phyloP scores from a whole-genome alignment of 1,140 invertebrate genomes.

The Prorops nasuta region DNA sequence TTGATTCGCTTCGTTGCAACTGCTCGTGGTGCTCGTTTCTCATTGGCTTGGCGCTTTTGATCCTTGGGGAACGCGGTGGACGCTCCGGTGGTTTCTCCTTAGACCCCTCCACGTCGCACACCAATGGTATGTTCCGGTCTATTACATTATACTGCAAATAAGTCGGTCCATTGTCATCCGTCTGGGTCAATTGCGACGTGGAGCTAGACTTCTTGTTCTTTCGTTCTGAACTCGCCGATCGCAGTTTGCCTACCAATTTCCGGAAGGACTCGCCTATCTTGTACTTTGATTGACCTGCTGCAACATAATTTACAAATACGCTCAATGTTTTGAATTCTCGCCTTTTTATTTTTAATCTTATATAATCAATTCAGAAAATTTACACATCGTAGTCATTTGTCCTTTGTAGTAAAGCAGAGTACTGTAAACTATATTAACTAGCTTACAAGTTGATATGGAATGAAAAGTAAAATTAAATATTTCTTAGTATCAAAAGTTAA shows the following conservation, averaged over 20 bases:
- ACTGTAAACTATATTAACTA: too few species aligned
- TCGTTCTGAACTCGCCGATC: conserved; percentile 72
- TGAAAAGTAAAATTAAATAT: too few species aligned
- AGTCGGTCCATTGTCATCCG: conserved; percentile 56
- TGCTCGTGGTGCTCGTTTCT: conserved; percentile 18
- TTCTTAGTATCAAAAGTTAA: too few species aligned
- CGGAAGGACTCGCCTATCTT: conserved; percentile 65
- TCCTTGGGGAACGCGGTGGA: conserved; percentile 42
- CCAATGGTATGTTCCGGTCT: conserved; percentile 55
- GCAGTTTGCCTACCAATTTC: conserved; percentile 74
- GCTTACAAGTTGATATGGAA: too few species aligned
- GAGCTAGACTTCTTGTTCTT: conserved; percentile 55
- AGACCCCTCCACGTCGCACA: conserved; percentile 23
- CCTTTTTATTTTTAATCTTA: too few species aligned
- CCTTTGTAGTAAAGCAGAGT: too few species aligned
- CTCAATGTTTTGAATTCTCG: not conserved
- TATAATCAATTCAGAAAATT: too few species aligned
- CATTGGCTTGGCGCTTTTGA: conserved; percentile 15
- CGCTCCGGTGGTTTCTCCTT: conserved; percentile 36
- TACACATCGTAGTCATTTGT: too few species aligned
- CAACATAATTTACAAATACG: conserved; percentile 17
- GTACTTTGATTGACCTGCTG: conserved; percentile 56
- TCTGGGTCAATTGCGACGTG: conserved; percentile 52
- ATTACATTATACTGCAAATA: conserved; percentile 66
- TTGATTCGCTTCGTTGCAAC: conserved; percentile 42